A percentile compares a stretch with the other conserved stretches of the same genome.
Conservation (phyloP, 2,888 invertebrate genomes). For the Andrena marginata region DNA sequence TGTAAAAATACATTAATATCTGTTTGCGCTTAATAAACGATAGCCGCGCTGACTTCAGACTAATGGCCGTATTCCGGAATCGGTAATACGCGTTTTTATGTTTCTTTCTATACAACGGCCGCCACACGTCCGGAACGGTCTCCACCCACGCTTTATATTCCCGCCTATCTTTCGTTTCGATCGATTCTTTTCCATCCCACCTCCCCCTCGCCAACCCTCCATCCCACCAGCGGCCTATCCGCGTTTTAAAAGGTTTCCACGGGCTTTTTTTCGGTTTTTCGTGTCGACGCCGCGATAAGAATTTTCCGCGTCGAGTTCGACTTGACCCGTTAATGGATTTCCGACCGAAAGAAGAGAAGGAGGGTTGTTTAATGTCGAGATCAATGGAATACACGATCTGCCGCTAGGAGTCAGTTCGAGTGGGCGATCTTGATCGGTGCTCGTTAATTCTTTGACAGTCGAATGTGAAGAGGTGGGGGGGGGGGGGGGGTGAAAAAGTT, state of each 20-base stretch:
- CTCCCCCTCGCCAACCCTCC: background rate
- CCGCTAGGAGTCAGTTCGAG: background rate
- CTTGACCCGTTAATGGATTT: constrained; percentile 25
- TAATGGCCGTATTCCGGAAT: constrained; percentile 84
- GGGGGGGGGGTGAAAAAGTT: too few species aligned
- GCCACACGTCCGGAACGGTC: constrained; percentile 37
- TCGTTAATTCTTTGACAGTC: too few species aligned
- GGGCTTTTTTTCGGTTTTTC: constrained; percentile 17
- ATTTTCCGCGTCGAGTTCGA: constrained; percentile 1
- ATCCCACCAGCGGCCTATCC: background rate
- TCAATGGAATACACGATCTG: background rate
- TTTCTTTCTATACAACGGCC: constrained; percentile 69
- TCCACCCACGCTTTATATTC: constrained; percentile 52
- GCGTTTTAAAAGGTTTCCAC: constrained; percentile 48
- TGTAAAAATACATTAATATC: constrained; percentile 85
- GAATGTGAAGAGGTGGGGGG: too few species aligned
- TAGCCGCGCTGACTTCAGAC: constrained; percentile 83
- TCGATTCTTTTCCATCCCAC: constrained; percentile 39
- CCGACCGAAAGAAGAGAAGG: background rate
- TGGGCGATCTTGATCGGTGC: too few species aligned
- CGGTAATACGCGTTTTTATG: constrained; percentile 81
- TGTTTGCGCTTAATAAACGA: constrained; percentile 85
- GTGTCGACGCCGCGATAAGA: constrained; percentile 16
- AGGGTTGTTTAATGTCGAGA: background rate
- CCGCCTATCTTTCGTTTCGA: constrained; percentile 58